These are phyloP conservation scores for Sylvilagus floridanus DNA, from an alignment of 2,797 vertebrate species.

Conservation along the genomic window DNA sequence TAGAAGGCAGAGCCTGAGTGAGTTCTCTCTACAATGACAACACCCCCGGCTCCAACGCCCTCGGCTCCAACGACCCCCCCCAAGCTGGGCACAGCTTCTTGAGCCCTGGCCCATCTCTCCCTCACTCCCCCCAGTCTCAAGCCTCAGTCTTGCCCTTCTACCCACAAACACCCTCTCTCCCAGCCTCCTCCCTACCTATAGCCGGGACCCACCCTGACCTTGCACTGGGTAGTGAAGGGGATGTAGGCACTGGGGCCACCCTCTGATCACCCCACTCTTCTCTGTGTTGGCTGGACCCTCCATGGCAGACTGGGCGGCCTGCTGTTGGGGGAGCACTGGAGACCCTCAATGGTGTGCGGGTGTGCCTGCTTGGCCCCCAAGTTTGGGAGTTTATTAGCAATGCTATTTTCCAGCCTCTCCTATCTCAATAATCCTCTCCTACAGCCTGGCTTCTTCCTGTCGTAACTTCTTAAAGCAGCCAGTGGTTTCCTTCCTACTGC, in stretches of 20 bases:
- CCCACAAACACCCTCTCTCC: not conserved
- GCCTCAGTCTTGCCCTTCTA: not conserved
- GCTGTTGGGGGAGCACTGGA: not conserved
- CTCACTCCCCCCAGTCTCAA: not conserved
- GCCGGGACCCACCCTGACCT: not conserved
- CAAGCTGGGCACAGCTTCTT: too few relatives aligned
- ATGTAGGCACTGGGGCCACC: not conserved
- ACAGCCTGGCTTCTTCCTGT: not conserved
- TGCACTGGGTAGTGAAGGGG: not conserved
- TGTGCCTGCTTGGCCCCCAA: not conserved
- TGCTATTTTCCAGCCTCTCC: not conserved
- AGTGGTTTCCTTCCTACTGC: not conserved
- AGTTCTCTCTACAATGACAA: not conserved
- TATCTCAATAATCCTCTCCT: not conserved
- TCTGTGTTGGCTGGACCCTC: not conserved
- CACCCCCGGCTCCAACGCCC: not conserved
- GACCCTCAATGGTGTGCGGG: not conserved
- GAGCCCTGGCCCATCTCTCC: too few relatives aligned
- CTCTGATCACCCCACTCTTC: not conserved
- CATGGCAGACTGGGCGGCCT: not conserved
- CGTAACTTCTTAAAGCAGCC: not conserved
- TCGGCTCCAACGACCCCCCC: too few relatives aligned
- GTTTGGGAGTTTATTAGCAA: slow-evolving; percentile 28
- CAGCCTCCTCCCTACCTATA: not conserved
- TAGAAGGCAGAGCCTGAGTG: not conserved